phyloP scores from a whole-genome alignment of 2,113 vertebrate species.

The Miniopterus natalensis region DNA sequence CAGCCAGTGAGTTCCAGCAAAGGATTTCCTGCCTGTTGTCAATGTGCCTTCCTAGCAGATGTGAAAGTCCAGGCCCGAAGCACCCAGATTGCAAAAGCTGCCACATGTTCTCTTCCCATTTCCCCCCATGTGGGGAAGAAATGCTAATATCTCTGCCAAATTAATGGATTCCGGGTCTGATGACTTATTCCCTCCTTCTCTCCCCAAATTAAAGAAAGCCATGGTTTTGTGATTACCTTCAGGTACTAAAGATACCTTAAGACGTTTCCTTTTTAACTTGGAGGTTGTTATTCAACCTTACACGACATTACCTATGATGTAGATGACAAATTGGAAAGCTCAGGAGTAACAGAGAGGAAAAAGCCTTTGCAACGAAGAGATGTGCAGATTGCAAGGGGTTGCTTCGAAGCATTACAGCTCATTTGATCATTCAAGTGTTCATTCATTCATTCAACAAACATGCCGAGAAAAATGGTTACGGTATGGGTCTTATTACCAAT shows the following conservation, averaged over 20 bases:
- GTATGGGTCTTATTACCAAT: neutral
- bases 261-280: neutral
- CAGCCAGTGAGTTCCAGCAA: slow-evolving; percentile 52
- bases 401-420: neutral
- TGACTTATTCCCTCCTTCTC: neutral
- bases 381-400: neutral
- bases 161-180: neutral
- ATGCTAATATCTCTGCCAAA: neutral
- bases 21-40: slow-evolving; percentile 66
- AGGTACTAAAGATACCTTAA: neutral
- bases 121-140: neutral
- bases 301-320: neutral
- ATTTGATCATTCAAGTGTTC: neutral
- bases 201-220: neutral
- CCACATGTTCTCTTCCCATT: neutral
- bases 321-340: neutral
- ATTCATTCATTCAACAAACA: slow-evolving; percentile 51
- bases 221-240: neutral
- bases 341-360: neutral
- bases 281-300: neutral
- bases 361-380: neutral
- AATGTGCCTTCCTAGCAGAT: slow-evolving; percentile 19
- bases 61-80: slow-evolving; percentile 43
- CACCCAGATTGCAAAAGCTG: neutral
- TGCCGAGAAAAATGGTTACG: neutral